Conservation (phyloP, 2,888 invertebrate genomes). For the Arctia plantaginis region DNA sequence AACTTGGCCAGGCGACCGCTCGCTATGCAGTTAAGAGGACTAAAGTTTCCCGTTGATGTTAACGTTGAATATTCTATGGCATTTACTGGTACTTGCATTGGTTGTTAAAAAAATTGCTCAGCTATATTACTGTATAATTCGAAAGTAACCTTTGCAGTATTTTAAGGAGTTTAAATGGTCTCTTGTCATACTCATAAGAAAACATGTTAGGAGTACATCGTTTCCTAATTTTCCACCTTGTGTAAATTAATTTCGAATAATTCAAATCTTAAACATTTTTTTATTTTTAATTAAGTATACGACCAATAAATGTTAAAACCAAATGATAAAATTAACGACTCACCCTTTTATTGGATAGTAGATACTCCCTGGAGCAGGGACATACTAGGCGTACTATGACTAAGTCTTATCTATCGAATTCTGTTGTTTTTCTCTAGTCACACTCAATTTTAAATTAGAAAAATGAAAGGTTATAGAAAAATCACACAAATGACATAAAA, state of each 20-base stretch:
- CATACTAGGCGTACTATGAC: too few relatives aligned
- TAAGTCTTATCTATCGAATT: not conserved
- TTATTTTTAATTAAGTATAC: too few relatives aligned
- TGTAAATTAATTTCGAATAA: too few relatives aligned
- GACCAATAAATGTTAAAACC: too few relatives aligned
- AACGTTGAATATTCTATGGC: constrained; percentile 17
- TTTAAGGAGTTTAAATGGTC: too few relatives aligned
- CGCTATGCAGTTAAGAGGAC: constrained; percentile 22
- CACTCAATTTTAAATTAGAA: not conserved
- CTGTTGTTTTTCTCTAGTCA: not conserved
- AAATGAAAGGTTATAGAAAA: not conserved
- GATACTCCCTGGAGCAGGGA: too few relatives aligned
- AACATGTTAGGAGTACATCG: too few relatives aligned
- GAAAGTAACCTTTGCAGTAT: not conserved
- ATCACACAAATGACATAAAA: not conserved
- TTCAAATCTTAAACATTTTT: too few relatives aligned
- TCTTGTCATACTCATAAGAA: too few relatives aligned
- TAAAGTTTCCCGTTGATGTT: constrained; percentile 19
- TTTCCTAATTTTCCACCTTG: too few relatives aligned
- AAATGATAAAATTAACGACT: too few relatives aligned
- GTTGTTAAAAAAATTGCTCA: not conserved
- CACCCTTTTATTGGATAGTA: too few relatives aligned
- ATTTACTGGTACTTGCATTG: constrained; percentile 2
- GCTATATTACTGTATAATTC: not conserved
- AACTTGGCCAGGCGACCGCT: constrained; percentile 25